Evolutionary conservation across 1,140 invertebrate genomes (phyloP), one percentile per base, ranked within the genome.

Genomic region (Drosophila parabipectinata): DNA sequence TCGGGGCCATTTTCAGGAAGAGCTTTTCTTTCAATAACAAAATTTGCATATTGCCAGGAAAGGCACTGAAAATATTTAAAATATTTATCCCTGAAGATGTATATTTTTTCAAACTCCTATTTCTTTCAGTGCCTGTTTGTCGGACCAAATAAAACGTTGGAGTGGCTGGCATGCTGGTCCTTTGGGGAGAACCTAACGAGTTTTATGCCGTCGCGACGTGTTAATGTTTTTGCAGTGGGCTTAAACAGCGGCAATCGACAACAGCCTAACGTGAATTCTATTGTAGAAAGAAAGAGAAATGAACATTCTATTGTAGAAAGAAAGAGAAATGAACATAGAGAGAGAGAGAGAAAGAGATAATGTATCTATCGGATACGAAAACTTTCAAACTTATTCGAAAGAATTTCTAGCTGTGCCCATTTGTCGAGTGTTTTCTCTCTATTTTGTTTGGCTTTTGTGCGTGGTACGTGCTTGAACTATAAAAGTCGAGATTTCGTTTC

Each of bases 391-490:
- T 55, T 64, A 47, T 48, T 61, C n/a, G 28, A 62, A 55, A 77
- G 76, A 76, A 80, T 68, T 77, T 80, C 63, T 68, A 77, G 80
- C 50, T 80, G 76, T 87, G 59, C 76, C 72, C 80, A 77, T 84
- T 84, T 77, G 73, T 81, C 78, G 82, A 85, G 82, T 81, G 69
- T 68, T 69, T 62, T 68, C 10, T 10, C 10, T 26, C n/a, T 57
- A 62, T 28, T 73, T 63, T 10, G 15, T 48, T 73, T 73, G 41
- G 71, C 62, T 73, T 77, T 77, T 66, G 68, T 82, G 82, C 82
- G 75, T 87, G 82, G 78, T 76, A 82, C 82, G 82, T 87, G 82
- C 83, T 88, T 87, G 62, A 87, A 88, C 78, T 87, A 88, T 75
- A 88, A 88, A 88, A 88, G 59, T 88, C 62, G 55, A 87, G 83